phyloP scores from a whole-genome alignment of 2,113 vertebrate species.

The Dromaius novaehollandiae region DNA sequence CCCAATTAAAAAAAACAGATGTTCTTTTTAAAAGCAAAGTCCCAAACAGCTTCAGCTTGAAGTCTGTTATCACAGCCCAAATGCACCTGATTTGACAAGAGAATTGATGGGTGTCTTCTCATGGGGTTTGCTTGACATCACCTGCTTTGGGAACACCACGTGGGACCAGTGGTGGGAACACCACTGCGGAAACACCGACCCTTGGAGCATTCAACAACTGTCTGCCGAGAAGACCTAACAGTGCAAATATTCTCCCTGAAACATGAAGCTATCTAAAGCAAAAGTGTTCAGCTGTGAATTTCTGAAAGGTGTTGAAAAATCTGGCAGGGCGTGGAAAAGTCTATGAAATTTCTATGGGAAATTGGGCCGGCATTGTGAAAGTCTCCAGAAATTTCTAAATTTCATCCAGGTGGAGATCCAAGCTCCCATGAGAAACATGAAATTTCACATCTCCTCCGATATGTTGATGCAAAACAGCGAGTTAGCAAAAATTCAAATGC shows the following conservation, averaged over 20 bases:
- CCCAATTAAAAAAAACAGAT: background rate
- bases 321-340: slow-evolving; percentile 27
- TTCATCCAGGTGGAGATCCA: slow-evolving; percentile 26
- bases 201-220: background rate
- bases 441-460: background rate
- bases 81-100: background rate
- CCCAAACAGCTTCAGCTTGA: background rate
- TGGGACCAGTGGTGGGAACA: no score
- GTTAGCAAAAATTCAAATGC: slow-evolving; percentile 15
- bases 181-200: background rate
- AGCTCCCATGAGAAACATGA: background rate
- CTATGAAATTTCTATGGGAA: slow-evolving; percentile 34
- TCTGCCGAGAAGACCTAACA: background rate
- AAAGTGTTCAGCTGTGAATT: slow-evolving; percentile 39
- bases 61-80: background rate
- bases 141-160: background rate
- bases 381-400: background rate
- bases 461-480: background rate
- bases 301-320: slow-evolving; percentile 56
- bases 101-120: background rate
- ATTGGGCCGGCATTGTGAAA: background rate
- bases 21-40: background rate
- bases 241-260: background rate
- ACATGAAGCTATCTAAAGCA: background rate
- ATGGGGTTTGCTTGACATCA: background rate